Evolutionary conservation across 2,888 invertebrate species (phyloP), one percentile per base, ranked within the genome.

Genomic region (Sinohyriopsis cumingii): DNA sequence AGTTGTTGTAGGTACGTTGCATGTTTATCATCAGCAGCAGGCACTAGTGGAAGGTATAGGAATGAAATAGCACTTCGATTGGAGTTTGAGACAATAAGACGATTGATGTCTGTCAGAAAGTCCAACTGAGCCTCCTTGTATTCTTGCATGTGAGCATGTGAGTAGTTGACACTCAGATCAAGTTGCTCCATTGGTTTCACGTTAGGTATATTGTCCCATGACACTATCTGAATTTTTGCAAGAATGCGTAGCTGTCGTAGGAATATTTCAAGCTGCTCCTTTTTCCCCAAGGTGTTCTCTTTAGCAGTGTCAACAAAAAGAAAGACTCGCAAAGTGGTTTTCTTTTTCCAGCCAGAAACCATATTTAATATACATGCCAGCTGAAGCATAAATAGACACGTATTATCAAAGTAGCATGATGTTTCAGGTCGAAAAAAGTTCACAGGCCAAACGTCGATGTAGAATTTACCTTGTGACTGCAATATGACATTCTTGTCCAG

Each of bases 401-500:
- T 95, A 77, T 95, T 96, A 79, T 97, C 96, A 91, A 97, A 97
- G 76, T 91, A 67, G 94, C 94, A 91, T 93, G 95, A 86, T 92
- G 94, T 89, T 93, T 93, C 72, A 91, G 93, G 75, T 94, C 96
- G 85, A 93, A 98, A 93, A 79, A 97, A 94, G 89, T 99, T 98
- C 2, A 98, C 94, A 1, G 99, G 96, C 99, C 99, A 99, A 6
- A 99, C 97, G 91, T 99, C 99, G 71, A 99, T 96, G 91, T 94
- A 96, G 6, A 94, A 92, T 67, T 92, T 90, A 22, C 66, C 72
- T n/a, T 78, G 75, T n/a, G 87, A 95, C 94, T 93, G 93, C 70
- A 94, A 92, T 5, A 95, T 93, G 22, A 93, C 93, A 7, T 92
- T 92, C 91, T 95, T 98, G 86, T 97, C 95, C 75, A 98, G 91